phyloP scores from a whole-genome alignment of 2,113 vertebrate genomes.

The Tenrec ecaudatus region DNA sequence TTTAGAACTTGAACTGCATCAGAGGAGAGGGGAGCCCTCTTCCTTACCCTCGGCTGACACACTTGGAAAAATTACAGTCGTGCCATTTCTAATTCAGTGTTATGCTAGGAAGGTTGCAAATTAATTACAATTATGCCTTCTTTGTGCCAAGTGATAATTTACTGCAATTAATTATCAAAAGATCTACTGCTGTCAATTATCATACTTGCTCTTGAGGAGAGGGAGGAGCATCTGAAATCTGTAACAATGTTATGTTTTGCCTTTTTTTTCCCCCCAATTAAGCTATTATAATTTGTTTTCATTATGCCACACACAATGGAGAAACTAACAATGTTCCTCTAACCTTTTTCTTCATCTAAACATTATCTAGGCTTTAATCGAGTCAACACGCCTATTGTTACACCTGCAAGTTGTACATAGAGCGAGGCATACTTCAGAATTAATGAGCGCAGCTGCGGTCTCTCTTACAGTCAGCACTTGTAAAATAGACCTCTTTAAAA shows the following conservation, averaged over 20 bases:
- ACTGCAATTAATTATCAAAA: constrained; percentile 91
- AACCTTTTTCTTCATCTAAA: constrained; percentile 86
- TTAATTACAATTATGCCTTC: constrained; percentile 91
- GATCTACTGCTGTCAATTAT: constrained; percentile 91
- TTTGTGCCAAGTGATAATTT: constrained; percentile 92
- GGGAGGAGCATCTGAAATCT: constrained; percentile 84
- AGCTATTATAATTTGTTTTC: constrained; percentile 88
- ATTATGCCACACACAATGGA: constrained; percentile 87
- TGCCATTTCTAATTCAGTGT: constrained; percentile 88
- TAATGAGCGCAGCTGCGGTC: constrained; percentile 91
- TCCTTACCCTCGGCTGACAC: constrained; percentile 77
- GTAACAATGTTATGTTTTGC: constrained; percentile 87
- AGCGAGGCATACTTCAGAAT: constrained; percentile 88
- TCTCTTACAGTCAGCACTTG: constrained; percentile 88
- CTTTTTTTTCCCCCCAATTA: constrained; percentile 87
- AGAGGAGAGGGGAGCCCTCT: constrained; percentile 64
- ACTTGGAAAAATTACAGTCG: constrained; percentile 79
- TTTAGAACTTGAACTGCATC: constrained; percentile 66
- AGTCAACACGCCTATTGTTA: constrained; percentile 88
- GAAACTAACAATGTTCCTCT: constrained; percentile 86
- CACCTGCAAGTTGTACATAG: constrained; percentile 88
- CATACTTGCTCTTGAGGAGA: constrained; percentile 81
- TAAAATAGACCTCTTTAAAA: constrained; percentile 91
- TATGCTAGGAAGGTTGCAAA: constrained; percentile 89
- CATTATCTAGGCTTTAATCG: constrained; percentile 84